phyloP scores from a whole-genome alignment of 2,888 invertebrate genomes.

The Charanyca ferruginea region DNA sequence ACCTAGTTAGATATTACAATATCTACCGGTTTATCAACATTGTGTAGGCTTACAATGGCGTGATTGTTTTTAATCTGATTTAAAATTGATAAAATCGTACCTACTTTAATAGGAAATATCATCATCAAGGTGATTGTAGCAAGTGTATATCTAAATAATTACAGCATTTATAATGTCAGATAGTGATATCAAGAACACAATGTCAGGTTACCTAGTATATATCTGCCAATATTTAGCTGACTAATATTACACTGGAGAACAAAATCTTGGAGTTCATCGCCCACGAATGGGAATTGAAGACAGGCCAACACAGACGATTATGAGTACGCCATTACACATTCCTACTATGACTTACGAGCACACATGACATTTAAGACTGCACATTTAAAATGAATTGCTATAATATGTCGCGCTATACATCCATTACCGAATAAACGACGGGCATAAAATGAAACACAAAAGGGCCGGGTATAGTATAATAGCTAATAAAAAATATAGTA shows the following conservation, averaged over 20 bases:
- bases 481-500: conserved; percentile 67
- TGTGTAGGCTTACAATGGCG: conserved; percentile 50
- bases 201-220: conserved; percentile 7
- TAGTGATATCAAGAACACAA: conserved; percentile 1
- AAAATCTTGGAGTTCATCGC: conserved; percentile 46
- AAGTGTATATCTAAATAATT: conserved; percentile 23
- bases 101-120: conserved; percentile 37
- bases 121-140: conserved; percentile 27
- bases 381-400: conserved; percentile 58
- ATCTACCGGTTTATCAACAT: conserved; percentile 47
- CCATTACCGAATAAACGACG: conserved; percentile 70
- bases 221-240: not conserved
- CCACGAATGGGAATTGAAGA: conserved; percentile 47
- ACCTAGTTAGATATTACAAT: conserved; percentile 42
- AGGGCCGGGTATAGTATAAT: conserved; percentile 62
- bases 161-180: conserved; percentile 17
- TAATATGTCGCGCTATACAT: conserved; percentile 69
- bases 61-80: conserved; percentile 61
- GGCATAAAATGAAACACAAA: conserved; percentile 69
- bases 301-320: conserved; percentile 50
- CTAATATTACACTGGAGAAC: conserved; percentile 6
- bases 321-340: conserved; percentile 41
- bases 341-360: conserved; percentile 52
- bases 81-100: conserved; percentile 46
- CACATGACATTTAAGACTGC: conserved; percentile 57